phyloP scores from a whole-genome alignment of 2,888 invertebrate species.

The Galerucella calmariensis region DNA sequence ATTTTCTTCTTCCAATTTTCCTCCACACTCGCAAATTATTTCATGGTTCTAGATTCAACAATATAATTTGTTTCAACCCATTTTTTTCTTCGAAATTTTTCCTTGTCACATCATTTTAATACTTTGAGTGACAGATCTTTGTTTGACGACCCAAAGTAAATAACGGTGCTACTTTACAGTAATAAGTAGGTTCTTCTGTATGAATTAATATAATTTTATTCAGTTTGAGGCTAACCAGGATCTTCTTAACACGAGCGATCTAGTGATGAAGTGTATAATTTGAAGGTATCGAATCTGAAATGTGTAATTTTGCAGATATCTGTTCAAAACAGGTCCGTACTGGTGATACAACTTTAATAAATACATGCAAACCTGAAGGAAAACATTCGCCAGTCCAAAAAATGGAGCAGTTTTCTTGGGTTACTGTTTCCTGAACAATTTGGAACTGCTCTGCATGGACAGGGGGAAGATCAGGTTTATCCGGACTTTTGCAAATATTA shows the following conservation, averaged over 20 bases:
- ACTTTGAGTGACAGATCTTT: constrained; percentile 25
- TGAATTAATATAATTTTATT: constrained; percentile 31
- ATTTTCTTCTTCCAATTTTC: too few relatives aligned
- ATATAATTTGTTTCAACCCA: too few relatives aligned
- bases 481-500: too few relatives aligned
- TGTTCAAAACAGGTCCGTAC: constrained; percentile 14
- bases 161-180: constrained; percentile 22
- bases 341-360: background rate
- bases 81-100: too few relatives aligned
- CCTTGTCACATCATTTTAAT: constrained; percentile 12
- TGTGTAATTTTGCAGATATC: constrained; percentile 13
- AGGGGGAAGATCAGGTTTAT: too few relatives aligned
- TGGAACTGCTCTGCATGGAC: too few relatives aligned
- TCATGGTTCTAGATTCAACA: background rate
- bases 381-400: background rate
- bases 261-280: constrained; percentile 30
- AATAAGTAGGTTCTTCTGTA: constrained; percentile 21
- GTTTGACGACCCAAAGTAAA: constrained; percentile 25
- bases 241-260: constrained; percentile 1
- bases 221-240: constrained; percentile 22
- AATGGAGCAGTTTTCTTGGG: too few relatives aligned
- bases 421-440: too few relatives aligned
- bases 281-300: constrained; percentile 10
- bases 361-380: background rate
- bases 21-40: too few relatives aligned